Evolutionary conservation across 2,888 invertebrate species (phyloP).

Genomic region (Ptilodon capucinus): DNA sequence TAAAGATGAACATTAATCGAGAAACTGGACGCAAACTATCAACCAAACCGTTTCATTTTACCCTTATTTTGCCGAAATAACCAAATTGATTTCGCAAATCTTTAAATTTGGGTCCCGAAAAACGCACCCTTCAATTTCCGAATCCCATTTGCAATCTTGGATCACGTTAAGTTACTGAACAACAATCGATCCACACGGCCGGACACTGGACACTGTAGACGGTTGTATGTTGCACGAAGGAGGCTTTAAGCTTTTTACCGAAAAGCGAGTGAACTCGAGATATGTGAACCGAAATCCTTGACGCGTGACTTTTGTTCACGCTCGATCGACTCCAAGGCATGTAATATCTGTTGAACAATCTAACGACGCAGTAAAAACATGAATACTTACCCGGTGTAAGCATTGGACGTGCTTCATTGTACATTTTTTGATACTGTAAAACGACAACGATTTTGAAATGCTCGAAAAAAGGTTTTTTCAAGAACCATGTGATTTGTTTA

Average conservation of each 20-base stretch:
- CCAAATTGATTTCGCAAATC: slow-evolving; percentile 16
- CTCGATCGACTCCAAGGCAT: slow-evolving; percentile 71
- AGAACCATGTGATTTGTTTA: neutral
- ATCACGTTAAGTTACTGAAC: slow-evolving; percentile 20
- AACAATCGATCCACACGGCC: slow-evolving; percentile 17
- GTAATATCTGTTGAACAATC: slow-evolving; percentile 62
- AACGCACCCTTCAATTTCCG: slow-evolving; percentile 21
- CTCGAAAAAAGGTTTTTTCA: neutral
- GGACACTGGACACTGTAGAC: slow-evolving; percentile 3
- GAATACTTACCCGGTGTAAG: slow-evolving; percentile 37
- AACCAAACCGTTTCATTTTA: neutral
- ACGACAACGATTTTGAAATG: neutral
- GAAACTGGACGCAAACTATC: neutral
- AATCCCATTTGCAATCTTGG: slow-evolving; percentile 15
- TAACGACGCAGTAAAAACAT: slow-evolving; percentile 56
- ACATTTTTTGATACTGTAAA: neutral
- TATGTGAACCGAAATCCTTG: slow-evolving; percentile 68
- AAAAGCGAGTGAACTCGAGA: slow-evolving; percentile 40
- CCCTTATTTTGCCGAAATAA: neutral
- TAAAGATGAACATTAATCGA: neutral
- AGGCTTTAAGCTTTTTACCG: slow-evolving; percentile 20
- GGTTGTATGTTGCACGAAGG: slow-evolving; percentile 5
- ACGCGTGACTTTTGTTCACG: slow-evolving; percentile 76
- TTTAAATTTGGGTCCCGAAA: slow-evolving; percentile 15
- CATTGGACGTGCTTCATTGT: slow-evolving; percentile 1